Conservation (phyloP, 2,113 vertebrate genomes). For the Kryptolebias marmoratus region DNA sequence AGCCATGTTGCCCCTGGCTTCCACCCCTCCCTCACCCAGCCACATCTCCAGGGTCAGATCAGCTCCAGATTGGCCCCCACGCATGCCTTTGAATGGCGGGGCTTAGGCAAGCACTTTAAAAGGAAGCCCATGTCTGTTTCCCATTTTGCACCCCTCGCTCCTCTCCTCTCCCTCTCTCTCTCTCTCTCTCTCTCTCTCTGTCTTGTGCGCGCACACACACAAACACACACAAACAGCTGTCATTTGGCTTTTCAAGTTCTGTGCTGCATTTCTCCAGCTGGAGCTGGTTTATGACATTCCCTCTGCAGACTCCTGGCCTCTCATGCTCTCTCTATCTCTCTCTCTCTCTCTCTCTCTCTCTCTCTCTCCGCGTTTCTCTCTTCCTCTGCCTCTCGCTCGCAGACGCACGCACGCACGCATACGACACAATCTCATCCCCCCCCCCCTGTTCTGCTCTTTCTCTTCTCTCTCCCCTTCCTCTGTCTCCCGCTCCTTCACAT, state of each 20-base stretch:
- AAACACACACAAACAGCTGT: conserved; percentile 83
- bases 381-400: conserved; percentile 32
- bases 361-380: conserved; percentile 48
- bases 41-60: conserved; percentile 79
- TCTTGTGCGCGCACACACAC: conserved; percentile 51
- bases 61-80: conserved; percentile 81
- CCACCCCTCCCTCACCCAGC: conserved; percentile 47
- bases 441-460: conserved; percentile 71
- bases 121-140: conserved; percentile 86
- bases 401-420: conserved; percentile 29
- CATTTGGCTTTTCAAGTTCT: conserved; percentile 90
- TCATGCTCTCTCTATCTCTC: too few species aligned
- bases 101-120: conserved; percentile 83
- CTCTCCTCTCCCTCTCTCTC: conserved; percentile 25
- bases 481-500: conserved; percentile 68
- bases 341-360: too few species aligned
- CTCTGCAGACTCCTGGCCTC: conserved; percentile 84
- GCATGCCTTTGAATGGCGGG: conserved; percentile 80
- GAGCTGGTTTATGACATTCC: conserved; percentile 91
- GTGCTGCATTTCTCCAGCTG: conserved; percentile 87
- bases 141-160: conserved; percentile 79
- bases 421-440: conserved; percentile 66
- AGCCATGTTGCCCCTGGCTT: conserved; percentile 60
- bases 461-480: conserved; percentile 60
- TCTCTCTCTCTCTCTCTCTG: conserved; percentile 52